Evolutionary conservation across 2,113 vertebrate genomes (phyloP).

Genomic region (Morone chrysops): DNA sequence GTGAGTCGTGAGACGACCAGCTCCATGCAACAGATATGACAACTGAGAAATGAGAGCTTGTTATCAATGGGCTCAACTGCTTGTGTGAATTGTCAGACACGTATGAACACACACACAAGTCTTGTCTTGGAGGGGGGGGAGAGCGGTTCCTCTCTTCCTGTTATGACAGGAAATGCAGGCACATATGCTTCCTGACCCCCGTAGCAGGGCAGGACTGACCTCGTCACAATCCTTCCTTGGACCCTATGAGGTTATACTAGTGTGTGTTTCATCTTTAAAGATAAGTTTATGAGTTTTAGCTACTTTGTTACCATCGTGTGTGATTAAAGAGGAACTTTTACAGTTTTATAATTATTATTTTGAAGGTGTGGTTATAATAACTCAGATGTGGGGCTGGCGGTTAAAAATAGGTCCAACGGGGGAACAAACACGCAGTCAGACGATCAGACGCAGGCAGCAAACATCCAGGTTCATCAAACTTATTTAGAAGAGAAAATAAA

Average conservation of each 20-base stretch:
- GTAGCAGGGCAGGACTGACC: conserved; percentile 49
- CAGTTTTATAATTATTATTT: background rate
- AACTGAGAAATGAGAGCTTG: conserved; percentile 5
- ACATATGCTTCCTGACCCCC: conserved; percentile 95
- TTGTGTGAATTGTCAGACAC: conserved; percentile 14
- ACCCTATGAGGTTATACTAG: background rate
- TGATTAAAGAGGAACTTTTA: background rate
- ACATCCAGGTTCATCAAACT: background rate
- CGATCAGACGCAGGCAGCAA: too few species aligned
- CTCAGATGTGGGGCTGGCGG: too few species aligned
- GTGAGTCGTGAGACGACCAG: background rate
- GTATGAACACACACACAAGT: conserved; percentile 1
- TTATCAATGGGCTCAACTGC: conserved; percentile 16
- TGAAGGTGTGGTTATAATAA: background rate
- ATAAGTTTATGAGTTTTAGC: background rate
- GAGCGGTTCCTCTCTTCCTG: conserved; percentile 89
- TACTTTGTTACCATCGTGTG: background rate
- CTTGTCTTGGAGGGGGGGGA: conserved; percentile 62
- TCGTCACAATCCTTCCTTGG: conserved; percentile 18
- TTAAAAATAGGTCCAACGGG: background rate
- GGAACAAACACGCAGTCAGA: background rate
- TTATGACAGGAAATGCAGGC: conserved; percentile 96
- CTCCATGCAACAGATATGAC: background rate
- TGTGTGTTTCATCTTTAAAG: background rate
- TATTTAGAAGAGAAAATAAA: background rate